phyloP scores from a whole-genome alignment of 2,113 vertebrate species.

The Mesitornis unicolor region DNA sequence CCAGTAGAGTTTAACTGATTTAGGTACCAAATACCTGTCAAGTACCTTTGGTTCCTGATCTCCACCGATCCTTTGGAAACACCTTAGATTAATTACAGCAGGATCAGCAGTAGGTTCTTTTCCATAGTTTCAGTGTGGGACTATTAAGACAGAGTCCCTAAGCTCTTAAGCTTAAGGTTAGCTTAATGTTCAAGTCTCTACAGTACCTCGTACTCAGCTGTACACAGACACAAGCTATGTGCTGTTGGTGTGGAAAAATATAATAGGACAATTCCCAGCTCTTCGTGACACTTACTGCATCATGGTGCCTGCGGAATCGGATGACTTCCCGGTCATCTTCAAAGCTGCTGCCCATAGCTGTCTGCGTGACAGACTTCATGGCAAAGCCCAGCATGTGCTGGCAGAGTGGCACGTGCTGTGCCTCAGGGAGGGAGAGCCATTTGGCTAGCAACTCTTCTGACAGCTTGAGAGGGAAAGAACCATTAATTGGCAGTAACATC shows the following conservation, averaged over 20 bases:
- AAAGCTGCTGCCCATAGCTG: slow-evolving; percentile 88
- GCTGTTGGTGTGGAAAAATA: neutral
- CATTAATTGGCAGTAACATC: slow-evolving; percentile 7
- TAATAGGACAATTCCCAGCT: neutral
- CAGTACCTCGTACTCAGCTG: neutral
- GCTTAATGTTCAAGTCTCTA: neutral
- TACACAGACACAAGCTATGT: neutral
- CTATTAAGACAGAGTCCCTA: neutral
- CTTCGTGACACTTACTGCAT: slow-evolving; percentile 77
- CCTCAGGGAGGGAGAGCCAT: slow-evolving; percentile 86
- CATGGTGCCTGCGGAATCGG: slow-evolving; percentile 90
- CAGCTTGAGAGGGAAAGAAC: slow-evolving; percentile 74
- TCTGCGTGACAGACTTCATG: slow-evolving; percentile 90
- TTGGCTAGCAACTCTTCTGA: slow-evolving; percentile 89
- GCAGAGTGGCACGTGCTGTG: slow-evolving; percentile 89
- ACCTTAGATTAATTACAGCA: neutral
- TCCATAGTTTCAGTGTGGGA: neutral
- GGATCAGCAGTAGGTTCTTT: neutral
- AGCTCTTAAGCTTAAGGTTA: neutral
- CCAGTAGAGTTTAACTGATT: neutral
- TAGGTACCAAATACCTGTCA: neutral
- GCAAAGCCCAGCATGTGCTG: slow-evolving; percentile 92
- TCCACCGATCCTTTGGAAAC: neutral
- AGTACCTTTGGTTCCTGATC: neutral
- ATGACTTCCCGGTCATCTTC: slow-evolving; percentile 85